These are phyloP conservation scores for Aphodius granarius DNA, from an alignment of 2,888 invertebrate genomes.

Conservation along the genomic window DNA sequence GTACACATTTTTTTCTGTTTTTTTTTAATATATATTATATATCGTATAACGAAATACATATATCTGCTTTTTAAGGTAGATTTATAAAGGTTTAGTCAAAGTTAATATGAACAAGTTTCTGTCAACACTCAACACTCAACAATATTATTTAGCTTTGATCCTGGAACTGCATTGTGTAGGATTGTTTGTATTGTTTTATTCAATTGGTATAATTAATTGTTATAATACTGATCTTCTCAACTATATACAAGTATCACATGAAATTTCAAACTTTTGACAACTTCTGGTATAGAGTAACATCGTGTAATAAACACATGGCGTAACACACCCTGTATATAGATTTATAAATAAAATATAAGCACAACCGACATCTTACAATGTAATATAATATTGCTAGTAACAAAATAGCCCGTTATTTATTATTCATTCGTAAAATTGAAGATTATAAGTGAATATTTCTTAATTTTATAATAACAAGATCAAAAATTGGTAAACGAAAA, in stretches of 20 bases:
- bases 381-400: neutral
- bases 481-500: neutral
- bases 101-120: neutral
- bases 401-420: neutral
- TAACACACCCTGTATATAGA: neutral
- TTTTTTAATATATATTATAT: neutral
- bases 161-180: neutral
- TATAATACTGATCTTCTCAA: neutral
- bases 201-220: neutral
- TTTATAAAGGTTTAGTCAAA: neutral
- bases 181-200: neutral
- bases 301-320: neutral
- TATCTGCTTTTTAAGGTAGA: neutral
- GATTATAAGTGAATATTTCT: neutral
- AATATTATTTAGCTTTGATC: neutral
- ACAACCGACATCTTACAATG: too few species aligned
- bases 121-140: too few species aligned
- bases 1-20: neutral
- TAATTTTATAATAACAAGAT: neutral
- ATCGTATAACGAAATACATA: neutral
- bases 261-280: neutral
- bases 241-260: neutral
- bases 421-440: neutral
- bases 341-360: too few species aligned
- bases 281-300: neutral